phyloP scores from a whole-genome alignment of 2,113 vertebrate genomes.

The Pleuronectes platessa region DNA sequence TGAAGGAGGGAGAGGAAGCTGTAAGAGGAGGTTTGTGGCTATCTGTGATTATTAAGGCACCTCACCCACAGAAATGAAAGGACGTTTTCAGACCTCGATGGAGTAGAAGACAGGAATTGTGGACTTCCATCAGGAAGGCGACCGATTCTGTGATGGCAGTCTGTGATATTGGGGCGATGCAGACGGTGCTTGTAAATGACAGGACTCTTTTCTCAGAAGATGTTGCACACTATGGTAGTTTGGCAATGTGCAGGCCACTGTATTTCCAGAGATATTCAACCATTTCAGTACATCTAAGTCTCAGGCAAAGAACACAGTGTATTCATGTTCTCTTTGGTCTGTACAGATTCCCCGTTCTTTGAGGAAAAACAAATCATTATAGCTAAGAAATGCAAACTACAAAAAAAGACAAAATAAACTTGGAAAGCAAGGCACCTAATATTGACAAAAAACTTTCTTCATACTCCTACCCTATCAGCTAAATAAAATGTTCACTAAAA shows the following conservation, averaged over 20 bases:
- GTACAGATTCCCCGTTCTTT: neutral
- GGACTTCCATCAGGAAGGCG: slow-evolving; percentile 20
- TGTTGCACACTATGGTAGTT: neutral
- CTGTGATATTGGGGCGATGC: neutral
- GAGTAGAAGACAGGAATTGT: slow-evolving; percentile 28
- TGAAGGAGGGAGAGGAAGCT: slow-evolving; percentile 57
- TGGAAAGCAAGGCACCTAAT: slow-evolving; percentile 28
- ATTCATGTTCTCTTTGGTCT: neutral
- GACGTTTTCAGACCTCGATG: slow-evolving; percentile 17
- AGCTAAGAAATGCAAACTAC: slow-evolving; percentile 5
- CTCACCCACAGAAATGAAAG: slow-evolving; percentile 53
- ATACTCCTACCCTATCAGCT: slow-evolving; percentile 23
- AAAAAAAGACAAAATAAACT: slow-evolving; percentile 11
- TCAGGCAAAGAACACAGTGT: neutral
- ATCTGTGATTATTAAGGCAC: slow-evolving; percentile 63
- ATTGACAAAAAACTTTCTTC: slow-evolving; percentile 3
- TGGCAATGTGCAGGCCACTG: slow-evolving; percentile 6
- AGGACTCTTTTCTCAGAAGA: neutral
- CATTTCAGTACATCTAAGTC: slow-evolving; percentile 18
- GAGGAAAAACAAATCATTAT: slow-evolving; percentile 21
- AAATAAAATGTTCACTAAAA: neutral
- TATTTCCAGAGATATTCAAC: neutral
- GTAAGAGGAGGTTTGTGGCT: slow-evolving; percentile 54
- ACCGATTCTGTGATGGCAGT: slow-evolving; percentile 14
- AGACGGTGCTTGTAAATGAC: slow-evolving; percentile 17